Evolutionary conservation across 37 sponge, comb jelly and placozoan species (phyloP).

Genomic region (Bolinopsis microptera): DNA sequence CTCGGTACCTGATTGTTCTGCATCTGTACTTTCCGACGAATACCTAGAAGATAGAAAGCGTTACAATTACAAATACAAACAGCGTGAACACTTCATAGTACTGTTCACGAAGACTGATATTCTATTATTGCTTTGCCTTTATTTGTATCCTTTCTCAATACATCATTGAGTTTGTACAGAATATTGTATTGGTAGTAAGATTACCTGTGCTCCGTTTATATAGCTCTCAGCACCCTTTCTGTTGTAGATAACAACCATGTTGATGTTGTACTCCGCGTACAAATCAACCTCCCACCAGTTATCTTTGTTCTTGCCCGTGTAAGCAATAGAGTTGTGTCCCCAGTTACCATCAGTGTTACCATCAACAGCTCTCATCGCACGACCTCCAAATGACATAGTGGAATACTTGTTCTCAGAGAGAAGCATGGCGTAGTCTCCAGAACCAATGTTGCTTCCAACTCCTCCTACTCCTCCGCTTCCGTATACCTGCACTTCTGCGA

Average conservation of each 20-base stretch:
- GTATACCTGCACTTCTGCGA: constrained; percentile 17
- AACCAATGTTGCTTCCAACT: background rate
- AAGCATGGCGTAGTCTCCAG: background rate
- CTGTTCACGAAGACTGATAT: too few relatives aligned
- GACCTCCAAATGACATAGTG: background rate
- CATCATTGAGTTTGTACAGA: too few relatives aligned
- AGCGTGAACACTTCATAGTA: too few relatives aligned
- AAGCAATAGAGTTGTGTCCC: background rate
- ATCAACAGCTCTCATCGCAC: background rate
- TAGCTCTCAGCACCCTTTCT: background rate
- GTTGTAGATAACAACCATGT: constrained; percentile 20
- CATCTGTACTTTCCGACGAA: background rate
- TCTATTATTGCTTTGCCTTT: too few relatives aligned
- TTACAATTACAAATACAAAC: too few relatives aligned
- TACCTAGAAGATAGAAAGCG: background rate
- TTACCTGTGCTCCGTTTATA: constrained; percentile 2
- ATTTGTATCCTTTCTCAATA: too few relatives aligned
- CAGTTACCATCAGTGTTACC: constrained; percentile 23
- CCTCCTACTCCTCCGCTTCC: background rate
- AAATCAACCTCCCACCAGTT: constrained; percentile 8
- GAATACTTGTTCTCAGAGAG: background rate
- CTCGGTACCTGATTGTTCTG: background rate
- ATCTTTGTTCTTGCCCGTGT: background rate
- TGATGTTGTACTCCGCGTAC: background rate
- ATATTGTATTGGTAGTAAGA: too few relatives aligned